Percentiles rank a stretch among this genome's conserved stretches.
phyloP scores from a whole-genome alignment of 1,140 invertebrate species.

The Drosophila burlai region DNA sequence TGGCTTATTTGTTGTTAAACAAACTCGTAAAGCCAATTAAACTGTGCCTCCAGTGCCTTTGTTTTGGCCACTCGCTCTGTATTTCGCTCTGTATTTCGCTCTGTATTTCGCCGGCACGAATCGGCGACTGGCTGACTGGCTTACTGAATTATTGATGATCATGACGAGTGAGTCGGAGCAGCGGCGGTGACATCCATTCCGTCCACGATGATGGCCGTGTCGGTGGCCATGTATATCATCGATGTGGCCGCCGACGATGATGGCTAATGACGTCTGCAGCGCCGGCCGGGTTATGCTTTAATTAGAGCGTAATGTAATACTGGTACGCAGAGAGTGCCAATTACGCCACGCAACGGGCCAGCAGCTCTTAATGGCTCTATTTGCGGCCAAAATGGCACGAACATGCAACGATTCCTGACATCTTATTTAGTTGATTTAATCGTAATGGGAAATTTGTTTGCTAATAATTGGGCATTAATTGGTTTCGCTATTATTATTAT shows the following conservation, averaged over 20 bases:
- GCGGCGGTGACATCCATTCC: slow-evolving; percentile 13
- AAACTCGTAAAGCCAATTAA: slow-evolving; percentile 57
- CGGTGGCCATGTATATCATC: not conserved
- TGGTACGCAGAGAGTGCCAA: slow-evolving; percentile 25
- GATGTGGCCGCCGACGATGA: slow-evolving; percentile 1
- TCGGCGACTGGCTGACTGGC: slow-evolving; percentile 2
- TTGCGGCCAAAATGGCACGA: slow-evolving; percentile 8
- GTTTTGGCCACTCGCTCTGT: slow-evolving; percentile 7
- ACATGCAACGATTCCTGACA: not conserved
- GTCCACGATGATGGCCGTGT: slow-evolving; percentile 3
- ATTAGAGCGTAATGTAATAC: slow-evolving; percentile 59
- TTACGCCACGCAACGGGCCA: slow-evolving; percentile 31
- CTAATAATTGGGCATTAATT: not conserved
- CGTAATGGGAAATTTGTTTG: not conserved
- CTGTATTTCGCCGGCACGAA: slow-evolving; percentile 6
- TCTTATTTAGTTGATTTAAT: too few species aligned
- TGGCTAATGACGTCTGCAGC: not conserved
- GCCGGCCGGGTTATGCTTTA: slow-evolving; percentile 56
- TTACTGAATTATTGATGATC: slow-evolving; percentile 58
- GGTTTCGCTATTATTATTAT: too few species aligned
- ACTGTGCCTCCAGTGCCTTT: slow-evolving; percentile 7
- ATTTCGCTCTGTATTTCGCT: not conserved
- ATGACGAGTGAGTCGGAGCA: slow-evolving; percentile 11
- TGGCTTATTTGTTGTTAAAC: slow-evolving; percentile 37
- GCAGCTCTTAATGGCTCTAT: slow-evolving; percentile 23